A percentile compares a stretch with the other conserved stretches of the same genome.
These are phyloP conservation scores for Leptosomus discolor DNA, from an alignment of 2,113 vertebrate genomes.

Conservation along the genomic window DNA sequence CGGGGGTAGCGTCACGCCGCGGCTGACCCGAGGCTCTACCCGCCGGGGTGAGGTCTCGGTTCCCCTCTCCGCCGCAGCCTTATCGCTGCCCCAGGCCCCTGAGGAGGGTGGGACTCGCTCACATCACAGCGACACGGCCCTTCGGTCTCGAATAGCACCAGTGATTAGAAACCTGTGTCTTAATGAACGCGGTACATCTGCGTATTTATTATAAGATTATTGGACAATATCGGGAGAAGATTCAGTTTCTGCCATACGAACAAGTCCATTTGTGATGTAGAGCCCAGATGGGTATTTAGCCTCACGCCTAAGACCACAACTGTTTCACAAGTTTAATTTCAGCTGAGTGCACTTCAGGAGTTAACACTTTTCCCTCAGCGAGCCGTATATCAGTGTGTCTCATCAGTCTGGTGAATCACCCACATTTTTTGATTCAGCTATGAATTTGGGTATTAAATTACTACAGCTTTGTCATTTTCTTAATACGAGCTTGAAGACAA, in stretches of 20 bases:
- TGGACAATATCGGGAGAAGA: not conserved
- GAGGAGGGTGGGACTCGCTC: too few species aligned
- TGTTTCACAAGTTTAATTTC: not conserved
- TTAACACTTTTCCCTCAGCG: not conserved
- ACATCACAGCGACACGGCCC: not conserved
- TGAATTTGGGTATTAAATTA: not conserved
- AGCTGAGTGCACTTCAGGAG: too few species aligned
- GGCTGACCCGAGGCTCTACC: accelerated
- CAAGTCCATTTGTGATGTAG: not conserved
- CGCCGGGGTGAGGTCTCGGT: not conserved
- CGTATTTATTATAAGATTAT: accelerated
- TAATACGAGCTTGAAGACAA: not conserved
- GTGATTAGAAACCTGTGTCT: not conserved
- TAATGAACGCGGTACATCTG: too few species aligned
- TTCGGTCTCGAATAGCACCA: accelerated
- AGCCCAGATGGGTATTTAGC: not conserved
- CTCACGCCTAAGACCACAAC: accelerated
- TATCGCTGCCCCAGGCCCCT: accelerated
- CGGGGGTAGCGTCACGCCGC: too few species aligned
- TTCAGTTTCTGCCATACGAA: accelerated
- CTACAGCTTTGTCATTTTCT: not conserved
- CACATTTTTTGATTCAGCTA: not conserved
- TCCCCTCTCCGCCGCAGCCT: not conserved
- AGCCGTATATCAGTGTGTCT: accelerated
- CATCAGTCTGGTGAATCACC: not conserved